Evolutionary conservation across 2,113 vertebrate species (phyloP).

Genomic region (Muscicapa adusta): DNA sequence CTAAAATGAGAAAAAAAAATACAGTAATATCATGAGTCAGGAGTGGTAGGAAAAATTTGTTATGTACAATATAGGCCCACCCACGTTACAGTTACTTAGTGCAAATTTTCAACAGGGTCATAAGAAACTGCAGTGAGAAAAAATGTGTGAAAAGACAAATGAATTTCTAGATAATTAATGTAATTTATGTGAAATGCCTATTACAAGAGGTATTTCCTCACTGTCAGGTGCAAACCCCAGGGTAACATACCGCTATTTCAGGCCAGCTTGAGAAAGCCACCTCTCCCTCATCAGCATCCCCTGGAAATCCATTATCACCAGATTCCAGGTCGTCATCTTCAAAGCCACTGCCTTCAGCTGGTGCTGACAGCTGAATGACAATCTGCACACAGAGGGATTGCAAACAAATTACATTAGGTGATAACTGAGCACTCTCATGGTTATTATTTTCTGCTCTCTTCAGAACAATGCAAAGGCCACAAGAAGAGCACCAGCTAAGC

Average conservation of each 20-base stretch:
- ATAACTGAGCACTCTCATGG: not conserved
- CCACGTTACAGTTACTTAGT: rapidly evolving
- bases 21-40: not conserved
- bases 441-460: not conserved
- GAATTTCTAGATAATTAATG: not conserved
- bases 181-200: not conserved
- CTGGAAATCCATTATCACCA: slow-evolving; percentile 78
- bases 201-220: not conserved
- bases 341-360: slow-evolving; percentile 80
- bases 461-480: not conserved
- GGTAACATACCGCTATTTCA: slow-evolving; percentile 72
- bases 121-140: not conserved
- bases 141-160: not conserved
- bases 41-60: not conserved
- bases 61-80: not conserved
- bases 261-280: slow-evolving; percentile 53
- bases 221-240: not conserved
- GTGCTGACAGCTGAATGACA: slow-evolving; percentile 77
- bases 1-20: slow-evolving; percentile 60
- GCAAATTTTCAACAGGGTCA: not conserved
- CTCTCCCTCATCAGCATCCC: slow-evolving; percentile 73
- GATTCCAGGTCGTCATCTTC: slow-evolving; percentile 85
- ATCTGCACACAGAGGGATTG: slow-evolving; percentile 75
- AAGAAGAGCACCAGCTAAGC: not conserved
- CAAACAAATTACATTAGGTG: not conserved